A percentile compares a stretch with the other conserved stretches of the same genome.
Conservation (phyloP, 2,888 invertebrate species). For the Xestoiulus laeticollis region DNA sequence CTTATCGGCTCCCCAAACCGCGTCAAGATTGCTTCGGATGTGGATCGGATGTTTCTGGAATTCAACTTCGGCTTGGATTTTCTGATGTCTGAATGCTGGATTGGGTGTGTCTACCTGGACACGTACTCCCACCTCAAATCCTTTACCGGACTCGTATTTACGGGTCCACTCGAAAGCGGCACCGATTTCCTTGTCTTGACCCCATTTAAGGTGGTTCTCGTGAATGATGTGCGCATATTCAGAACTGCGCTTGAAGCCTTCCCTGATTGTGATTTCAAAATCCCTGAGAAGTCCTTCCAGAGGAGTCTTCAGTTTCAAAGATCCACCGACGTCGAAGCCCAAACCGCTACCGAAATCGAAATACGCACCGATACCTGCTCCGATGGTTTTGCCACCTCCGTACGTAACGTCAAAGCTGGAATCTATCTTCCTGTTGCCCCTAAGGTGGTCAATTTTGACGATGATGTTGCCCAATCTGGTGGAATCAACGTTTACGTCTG, state of each 20-base stretch:
- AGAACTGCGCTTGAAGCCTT: conserved; percentile 46
- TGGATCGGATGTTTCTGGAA: conserved; percentile 16
- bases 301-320: conserved; percentile 48
- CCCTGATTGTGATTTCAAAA: conserved; percentile 48
- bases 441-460: conserved; percentile 36
- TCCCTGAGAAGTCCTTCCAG: conserved; percentile 36
- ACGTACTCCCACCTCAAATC: conserved; percentile 48
- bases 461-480: neutral
- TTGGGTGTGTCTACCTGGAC: conserved; percentile 45
- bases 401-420: conserved; percentile 35
- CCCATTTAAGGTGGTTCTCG: conserved; percentile 51
- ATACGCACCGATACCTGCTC: neutral
- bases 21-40: conserved; percentile 6
- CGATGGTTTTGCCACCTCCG: conserved; percentile 24
- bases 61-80: conserved; percentile 25
- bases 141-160: neutral
- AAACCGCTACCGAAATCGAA: conserved; percentile 39
- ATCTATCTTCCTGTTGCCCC: conserved; percentile 45
- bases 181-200: conserved; percentile 49
- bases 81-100: conserved; percentile 20
- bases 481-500: conserved; percentile 7
- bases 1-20: conserved; percentile 22
- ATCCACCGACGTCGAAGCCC: conserved; percentile 51
- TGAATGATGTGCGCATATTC: conserved; percentile 44
- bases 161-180: conserved; percentile 46